These are phyloP conservation scores for Trachythela sp. DNA, from an alignment of 64 coral and sea anemone genomes.

Conservation along the genomic window DNA sequence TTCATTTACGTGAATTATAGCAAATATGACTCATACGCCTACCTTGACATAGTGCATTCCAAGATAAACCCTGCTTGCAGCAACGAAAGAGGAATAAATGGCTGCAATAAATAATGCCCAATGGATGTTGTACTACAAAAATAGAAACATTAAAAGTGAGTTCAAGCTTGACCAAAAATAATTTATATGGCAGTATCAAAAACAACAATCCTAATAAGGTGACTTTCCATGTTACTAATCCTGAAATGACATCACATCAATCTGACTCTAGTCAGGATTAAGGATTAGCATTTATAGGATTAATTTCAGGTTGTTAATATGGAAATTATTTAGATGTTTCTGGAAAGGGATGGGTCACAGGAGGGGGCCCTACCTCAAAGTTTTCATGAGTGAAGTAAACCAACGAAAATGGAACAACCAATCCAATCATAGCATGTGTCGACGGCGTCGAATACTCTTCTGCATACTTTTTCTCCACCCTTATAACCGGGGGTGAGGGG, in stretches of 20 bases:
- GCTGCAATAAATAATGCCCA: background rate
- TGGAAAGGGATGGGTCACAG: background rate
- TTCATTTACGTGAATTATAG: too few relatives aligned
- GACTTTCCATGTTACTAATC: too few relatives aligned
- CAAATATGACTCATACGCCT: background rate
- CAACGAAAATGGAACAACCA: background rate
- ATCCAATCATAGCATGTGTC: constrained; percentile 3
- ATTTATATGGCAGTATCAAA: too few relatives aligned
- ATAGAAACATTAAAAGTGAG: background rate
- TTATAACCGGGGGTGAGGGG: background rate
- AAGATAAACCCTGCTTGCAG: background rate
- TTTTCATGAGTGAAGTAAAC: constrained; percentile 10
- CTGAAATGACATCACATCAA: too few relatives aligned
- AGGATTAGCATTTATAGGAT: too few relatives aligned
- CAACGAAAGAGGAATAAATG: background rate
- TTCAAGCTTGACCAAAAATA: too few relatives aligned
- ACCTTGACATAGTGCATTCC: constrained; percentile 20
- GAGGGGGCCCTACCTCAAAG: background rate
- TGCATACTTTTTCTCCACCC: background rate
- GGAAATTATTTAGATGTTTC: too few relatives aligned
- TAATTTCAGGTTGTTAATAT: too few relatives aligned
- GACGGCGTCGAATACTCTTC: constrained; percentile 8
- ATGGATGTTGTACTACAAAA: background rate
- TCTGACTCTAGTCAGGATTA: too few relatives aligned
- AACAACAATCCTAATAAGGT: too few relatives aligned